Conservation (phyloP, 2,113 vertebrate species). For the Apteryx mantelli region DNA sequence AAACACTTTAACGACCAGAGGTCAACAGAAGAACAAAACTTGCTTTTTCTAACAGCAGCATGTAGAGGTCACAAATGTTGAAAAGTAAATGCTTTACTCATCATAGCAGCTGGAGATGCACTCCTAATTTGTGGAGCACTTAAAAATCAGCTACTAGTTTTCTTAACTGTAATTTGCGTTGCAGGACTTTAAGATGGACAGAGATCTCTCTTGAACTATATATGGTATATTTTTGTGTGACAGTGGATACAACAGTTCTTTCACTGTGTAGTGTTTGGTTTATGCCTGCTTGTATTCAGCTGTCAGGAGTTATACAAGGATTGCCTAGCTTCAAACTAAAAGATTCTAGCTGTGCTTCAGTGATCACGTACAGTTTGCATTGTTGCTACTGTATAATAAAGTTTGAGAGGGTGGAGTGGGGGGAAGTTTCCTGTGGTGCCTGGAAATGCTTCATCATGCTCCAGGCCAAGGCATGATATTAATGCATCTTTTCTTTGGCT, state of each 20-base stretch:
- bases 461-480: background rate
- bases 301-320: background rate
- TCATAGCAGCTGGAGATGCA: background rate
- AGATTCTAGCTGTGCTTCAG: background rate
- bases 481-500: background rate
- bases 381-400: background rate
- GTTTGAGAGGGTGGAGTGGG: background rate
- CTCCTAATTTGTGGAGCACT: background rate
- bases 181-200: background rate
- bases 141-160: background rate
- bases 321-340: background rate
- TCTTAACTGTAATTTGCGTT: background rate
- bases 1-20: background rate
- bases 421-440: background rate
- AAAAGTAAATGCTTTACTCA: background rate
- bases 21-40: constrained; percentile 5
- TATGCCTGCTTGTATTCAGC: background rate
- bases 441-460: background rate
- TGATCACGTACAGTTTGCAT: background rate
- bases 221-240: background rate
- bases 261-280: background rate
- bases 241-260: background rate
- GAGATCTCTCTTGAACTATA: background rate
- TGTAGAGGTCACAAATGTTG: background rate
- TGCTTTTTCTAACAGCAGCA: background rate